Conservation (phyloP, 1,140 invertebrate species). For the Tribolium castaneum region DNA sequence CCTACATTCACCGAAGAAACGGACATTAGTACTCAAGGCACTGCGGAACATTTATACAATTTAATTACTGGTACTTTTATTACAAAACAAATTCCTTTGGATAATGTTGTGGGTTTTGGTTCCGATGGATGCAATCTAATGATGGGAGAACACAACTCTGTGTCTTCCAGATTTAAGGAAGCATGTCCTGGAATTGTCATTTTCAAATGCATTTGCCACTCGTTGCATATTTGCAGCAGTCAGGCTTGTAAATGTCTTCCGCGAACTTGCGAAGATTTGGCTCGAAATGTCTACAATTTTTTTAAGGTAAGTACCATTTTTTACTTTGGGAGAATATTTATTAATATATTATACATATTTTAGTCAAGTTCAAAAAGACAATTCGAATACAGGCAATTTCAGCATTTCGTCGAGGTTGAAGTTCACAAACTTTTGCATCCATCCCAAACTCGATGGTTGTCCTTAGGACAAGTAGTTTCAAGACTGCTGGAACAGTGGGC, state of each 20-base stretch:
- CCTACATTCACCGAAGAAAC: no score
- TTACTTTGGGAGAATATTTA: background rate
- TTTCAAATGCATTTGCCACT: slow-evolving; percentile 63
- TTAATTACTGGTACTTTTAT: background rate
- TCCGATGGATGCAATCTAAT: slow-evolving; percentile 61
- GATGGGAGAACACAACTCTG: slow-evolving; percentile 61
- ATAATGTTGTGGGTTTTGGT: slow-evolving; percentile 62
- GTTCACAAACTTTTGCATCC: slow-evolving; percentile 3
- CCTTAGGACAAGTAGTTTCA: background rate
- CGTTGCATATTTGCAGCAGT: slow-evolving; percentile 56
- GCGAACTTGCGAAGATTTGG: slow-evolving; percentile 55
- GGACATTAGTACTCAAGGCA: slow-evolving; percentile 44
- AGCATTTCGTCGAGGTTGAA: no score
- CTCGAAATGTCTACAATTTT: slow-evolving; percentile 54
- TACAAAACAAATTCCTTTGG: slow-evolving; percentile 54
- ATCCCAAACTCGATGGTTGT: slow-evolving; percentile 1
- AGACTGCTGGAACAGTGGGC: background rate
- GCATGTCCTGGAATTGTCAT: slow-evolving; percentile 57
- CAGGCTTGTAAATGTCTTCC: slow-evolving; percentile 61
- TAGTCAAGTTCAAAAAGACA: no score
- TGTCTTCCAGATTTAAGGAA: slow-evolving; percentile 53
- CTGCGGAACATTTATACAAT: slow-evolving; percentile 56
- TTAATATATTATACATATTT: slow-evolving; percentile 48
- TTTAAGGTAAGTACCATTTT: slow-evolving; percentile 53
- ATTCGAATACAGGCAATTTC: no score